phyloP scores from a whole-genome alignment of 2,888 invertebrate species.

The Drosophila monieri region DNA sequence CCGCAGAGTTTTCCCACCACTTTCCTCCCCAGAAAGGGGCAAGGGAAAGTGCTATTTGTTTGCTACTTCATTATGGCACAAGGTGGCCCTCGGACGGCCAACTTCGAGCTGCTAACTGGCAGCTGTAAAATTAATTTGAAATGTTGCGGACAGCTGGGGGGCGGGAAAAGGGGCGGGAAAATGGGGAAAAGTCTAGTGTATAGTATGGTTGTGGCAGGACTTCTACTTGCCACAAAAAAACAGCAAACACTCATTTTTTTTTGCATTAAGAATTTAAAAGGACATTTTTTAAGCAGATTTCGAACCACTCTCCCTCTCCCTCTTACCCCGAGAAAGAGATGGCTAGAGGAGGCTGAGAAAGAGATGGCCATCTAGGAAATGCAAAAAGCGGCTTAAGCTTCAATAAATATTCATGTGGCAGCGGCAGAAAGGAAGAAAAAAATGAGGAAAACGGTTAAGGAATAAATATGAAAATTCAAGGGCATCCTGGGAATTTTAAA shows the following conservation, averaged over 20 bases:
- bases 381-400: constrained; percentile 27
- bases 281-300: constrained; percentile 42
- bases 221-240: too few relatives aligned
- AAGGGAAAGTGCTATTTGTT: constrained; percentile 62
- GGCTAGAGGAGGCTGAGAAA: not conserved
- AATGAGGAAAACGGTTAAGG: constrained; percentile 10
- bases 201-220: constrained; percentile 30
- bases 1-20: constrained; percentile 27
- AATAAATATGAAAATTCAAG: constrained; percentile 28
- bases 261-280: constrained; percentile 54
- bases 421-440: constrained; percentile 1
- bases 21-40: not conserved
- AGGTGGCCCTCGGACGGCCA: constrained; percentile 40
- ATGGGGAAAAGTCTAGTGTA: constrained; percentile 13
- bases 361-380: constrained; percentile 18
- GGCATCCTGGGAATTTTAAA: not conserved
- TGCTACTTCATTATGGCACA: constrained; percentile 70
- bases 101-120: constrained; percentile 50
- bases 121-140: constrained; percentile 76
- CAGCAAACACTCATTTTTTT: constrained; percentile 31
- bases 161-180: not conserved
- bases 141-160: constrained; percentile 48
- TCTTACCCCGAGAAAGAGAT: not conserved
- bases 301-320: constrained; percentile 2
- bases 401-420: constrained; percentile 43